Conservation (phyloP, 2,797 vertebrate species). For the Neoniphon sammara region DNA sequence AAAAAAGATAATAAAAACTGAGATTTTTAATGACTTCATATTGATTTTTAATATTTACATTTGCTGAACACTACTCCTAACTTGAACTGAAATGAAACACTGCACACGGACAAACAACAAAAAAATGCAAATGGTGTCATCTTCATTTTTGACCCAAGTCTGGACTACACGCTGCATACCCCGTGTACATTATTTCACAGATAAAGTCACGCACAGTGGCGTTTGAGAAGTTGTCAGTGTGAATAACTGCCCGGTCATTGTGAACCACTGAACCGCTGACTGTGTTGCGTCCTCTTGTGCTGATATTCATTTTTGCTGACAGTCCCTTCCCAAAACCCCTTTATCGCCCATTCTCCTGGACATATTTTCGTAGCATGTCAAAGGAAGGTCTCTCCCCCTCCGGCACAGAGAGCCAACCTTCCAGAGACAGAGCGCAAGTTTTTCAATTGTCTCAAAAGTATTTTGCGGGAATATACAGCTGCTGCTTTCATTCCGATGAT, state of each 20-base stretch:
- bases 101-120: neutral
- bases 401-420: conserved; percentile 57
- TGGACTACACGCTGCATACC: conserved; percentile 24
- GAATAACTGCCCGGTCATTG: conserved; percentile 63
- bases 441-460: conserved; percentile 56
- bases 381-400: conserved; percentile 66
- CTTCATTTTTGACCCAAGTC: conserved; percentile 16
- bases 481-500: conserved; percentile 39
- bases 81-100: neutral
- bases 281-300: conserved; percentile 62
- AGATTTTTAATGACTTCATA: too few relatives aligned
- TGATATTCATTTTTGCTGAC: conserved; percentile 80
- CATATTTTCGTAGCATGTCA: conserved; percentile 72
- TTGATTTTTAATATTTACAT: too few relatives aligned
- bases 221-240: conserved; percentile 65
- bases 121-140: too few relatives aligned
- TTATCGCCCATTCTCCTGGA: conserved; percentile 74
- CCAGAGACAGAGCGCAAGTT: conserved; percentile 47
- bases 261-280: conserved; percentile 65
- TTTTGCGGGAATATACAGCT: conserved; percentile 45
- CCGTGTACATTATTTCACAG: conserved; percentile 53
- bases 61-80: neutral
- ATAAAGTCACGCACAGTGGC: conserved; percentile 56
- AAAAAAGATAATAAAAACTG: too few relatives aligned
- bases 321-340: conserved; percentile 71